Conservation (phyloP, 2,888 invertebrate genomes). For the Blomia tropicalis region DNA sequence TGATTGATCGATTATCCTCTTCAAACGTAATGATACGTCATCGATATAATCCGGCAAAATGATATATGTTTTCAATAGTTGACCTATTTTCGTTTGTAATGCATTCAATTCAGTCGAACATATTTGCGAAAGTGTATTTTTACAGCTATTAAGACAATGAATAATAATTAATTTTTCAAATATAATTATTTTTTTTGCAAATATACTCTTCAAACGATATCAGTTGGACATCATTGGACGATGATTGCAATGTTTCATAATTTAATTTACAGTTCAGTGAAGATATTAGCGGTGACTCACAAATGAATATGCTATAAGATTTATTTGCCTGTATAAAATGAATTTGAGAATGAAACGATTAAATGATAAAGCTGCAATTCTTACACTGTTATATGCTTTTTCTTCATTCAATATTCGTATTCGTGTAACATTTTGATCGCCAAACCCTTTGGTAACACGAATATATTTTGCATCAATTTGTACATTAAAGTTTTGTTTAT, state of each 20-base stretch:
- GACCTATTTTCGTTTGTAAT: background rate
- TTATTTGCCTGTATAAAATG: slow-evolving; percentile 1
- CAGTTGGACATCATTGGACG: slow-evolving; percentile 3
- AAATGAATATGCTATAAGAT: slow-evolving; percentile 17
- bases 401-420: slow-evolving; percentile 18
- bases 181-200: background rate
- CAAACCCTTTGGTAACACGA: slow-evolving; percentile 21
- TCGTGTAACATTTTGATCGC: slow-evolving; percentile 9
- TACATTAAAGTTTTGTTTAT: slow-evolving; percentile 20
- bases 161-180: background rate
- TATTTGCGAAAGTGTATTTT: background rate
- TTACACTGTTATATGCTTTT: slow-evolving; percentile 20
- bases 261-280: slow-evolving; percentile 16
- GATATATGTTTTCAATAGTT: slow-evolving; percentile 7
- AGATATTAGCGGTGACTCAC: slow-evolving; percentile 17
- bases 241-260: slow-evolving; percentile 3
- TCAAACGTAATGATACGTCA: background rate
- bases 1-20: slow-evolving; percentile 2
- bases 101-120: background rate
- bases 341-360: too few relatives aligned
- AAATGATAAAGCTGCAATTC: too few relatives aligned
- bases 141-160: slow-evolving; percentile 18
- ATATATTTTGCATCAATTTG: slow-evolving; percentile 14
- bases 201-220: slow-evolving; percentile 18
- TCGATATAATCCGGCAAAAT: slow-evolving; percentile 21